Evolutionary conservation across 2,113 vertebrate genomes (phyloP).

Genomic region (Microcebus murinus): DNA sequence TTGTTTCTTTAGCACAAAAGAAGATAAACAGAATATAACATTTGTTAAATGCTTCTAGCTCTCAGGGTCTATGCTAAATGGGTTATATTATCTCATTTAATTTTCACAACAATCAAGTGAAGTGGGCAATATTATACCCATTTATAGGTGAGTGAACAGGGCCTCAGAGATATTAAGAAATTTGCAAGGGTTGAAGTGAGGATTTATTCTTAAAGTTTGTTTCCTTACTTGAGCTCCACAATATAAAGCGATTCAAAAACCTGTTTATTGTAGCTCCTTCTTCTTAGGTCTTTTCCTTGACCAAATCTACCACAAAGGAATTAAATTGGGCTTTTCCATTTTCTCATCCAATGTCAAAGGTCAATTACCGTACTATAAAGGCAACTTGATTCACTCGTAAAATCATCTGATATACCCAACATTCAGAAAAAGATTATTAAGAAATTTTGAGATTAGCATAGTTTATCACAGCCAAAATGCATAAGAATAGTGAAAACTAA

Average conservation of each 20-base stretch:
- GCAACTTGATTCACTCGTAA: background rate
- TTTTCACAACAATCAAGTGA: background rate
- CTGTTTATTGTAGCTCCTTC: background rate
- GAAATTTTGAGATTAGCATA: background rate
- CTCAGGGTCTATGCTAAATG: background rate
- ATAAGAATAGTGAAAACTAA: constrained; percentile 12
- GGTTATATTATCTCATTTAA: background rate
- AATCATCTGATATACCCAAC: background rate
- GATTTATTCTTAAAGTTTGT: background rate
- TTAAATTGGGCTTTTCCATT: background rate
- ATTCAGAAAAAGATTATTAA: background rate
- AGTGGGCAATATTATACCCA: background rate
- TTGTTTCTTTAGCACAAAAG: constrained; percentile 33
- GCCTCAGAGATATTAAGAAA: background rate
- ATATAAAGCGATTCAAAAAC: background rate
- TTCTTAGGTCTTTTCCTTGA: background rate
- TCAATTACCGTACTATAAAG: background rate
- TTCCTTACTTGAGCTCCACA: background rate
- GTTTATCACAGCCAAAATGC: background rate
- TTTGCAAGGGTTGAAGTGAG: background rate
- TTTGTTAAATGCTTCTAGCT: background rate
- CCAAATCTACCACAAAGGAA: background rate
- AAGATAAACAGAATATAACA: constrained; percentile 9
- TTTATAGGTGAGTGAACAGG: background rate
- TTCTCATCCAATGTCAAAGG: background rate